Conservation (phyloP, 2,797 vertebrate genomes). For the Euthynnus affinis region DNA sequence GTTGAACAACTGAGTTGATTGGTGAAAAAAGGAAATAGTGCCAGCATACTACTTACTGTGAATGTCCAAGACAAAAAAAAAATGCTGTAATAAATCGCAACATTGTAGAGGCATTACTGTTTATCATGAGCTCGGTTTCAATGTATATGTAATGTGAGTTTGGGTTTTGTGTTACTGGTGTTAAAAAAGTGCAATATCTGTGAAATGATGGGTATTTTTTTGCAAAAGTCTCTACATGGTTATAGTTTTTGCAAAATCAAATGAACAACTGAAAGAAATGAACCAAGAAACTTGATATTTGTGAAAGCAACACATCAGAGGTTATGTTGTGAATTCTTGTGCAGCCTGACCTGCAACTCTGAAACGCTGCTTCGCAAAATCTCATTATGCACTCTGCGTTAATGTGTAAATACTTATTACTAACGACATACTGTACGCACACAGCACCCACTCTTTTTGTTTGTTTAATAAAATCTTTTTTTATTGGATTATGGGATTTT, state of each 20-base stretch:
- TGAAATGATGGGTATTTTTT: constrained; percentile 34
- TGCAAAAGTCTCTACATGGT: constrained; percentile 19
- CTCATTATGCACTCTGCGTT: constrained; percentile 27
- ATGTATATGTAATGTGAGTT: constrained; percentile 17
- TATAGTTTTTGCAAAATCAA: constrained; percentile 13
- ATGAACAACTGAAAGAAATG: constrained; percentile 24
- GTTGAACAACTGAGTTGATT: constrained; percentile 9
- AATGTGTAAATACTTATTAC: background rate
- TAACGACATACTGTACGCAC: background rate
- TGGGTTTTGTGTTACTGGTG: constrained; percentile 22
- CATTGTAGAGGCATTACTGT: background rate
- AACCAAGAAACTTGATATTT: constrained; percentile 1
- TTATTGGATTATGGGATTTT: background rate
- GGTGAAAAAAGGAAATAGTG: background rate
- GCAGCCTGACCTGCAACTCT: background rate
- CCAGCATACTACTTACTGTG: constrained; percentile 2
- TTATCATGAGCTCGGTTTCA: constrained; percentile 3
- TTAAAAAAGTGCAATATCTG: constrained; percentile 40
- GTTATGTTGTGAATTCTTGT: constrained; percentile 15
- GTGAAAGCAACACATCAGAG: background rate
- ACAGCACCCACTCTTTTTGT: constrained; percentile 5
- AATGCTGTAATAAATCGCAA: background rate
- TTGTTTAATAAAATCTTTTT: constrained; percentile 14
- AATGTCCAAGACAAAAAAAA: constrained; percentile 29
- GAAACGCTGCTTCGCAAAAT: constrained; percentile 21